Base-by-base conservation (phyloP, 2,888 invertebrate genomes). In the Caenorhabditis afra region DNA sequence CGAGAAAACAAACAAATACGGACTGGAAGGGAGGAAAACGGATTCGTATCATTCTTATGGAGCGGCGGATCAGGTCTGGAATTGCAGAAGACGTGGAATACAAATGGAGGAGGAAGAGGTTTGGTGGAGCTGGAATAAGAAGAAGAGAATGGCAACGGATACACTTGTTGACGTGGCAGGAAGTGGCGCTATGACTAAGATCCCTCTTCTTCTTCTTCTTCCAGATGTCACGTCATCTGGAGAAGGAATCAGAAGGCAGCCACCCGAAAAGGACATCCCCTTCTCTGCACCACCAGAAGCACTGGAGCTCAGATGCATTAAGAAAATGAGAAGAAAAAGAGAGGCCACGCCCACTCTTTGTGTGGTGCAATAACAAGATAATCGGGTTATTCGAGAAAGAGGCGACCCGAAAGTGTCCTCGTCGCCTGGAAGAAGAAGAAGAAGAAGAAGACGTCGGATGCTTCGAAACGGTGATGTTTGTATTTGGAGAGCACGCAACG, bases 301-400 rank as follows among this genome's bases (percentile, higher is more conserved):
- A 29, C 4, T 29, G 7, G 29, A 29, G 29, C 29, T 7, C 29
- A 7, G 29, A 29, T 29, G 29, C 29, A 29, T 29, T 29, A 29
- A 29, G 29, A 29, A 29, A 29, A 29, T 29, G 29, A 7, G 29
- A 29, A 29, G 29, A 29, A 29, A 29, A 29, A 7, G 29, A 5
- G 3, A 29, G 7, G 29, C 29, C 29, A 3, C 29, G 29, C 29
- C 29, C 29, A 3, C 7, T 29, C 7, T 29, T 7, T 29, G 29
- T 29, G 29, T 3, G 16, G n/a, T 35, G n/a, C 10, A 14, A 35
- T 29, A 37, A 55, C 20, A 18, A 39, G 55, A 20, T n/a, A 55
- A 55, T 39, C 18, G 55, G 18, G 55, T 18, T 55, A 55, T 35
- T 55, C 18, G 18, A 37, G 39, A 39, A 20, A 37, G 39, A 14